Percentiles rank a stretch among this genome's conserved stretches.
Evolutionary conservation across 1,140 invertebrate species (phyloP).

Genomic region (Sinonovacula constricta): DNA sequence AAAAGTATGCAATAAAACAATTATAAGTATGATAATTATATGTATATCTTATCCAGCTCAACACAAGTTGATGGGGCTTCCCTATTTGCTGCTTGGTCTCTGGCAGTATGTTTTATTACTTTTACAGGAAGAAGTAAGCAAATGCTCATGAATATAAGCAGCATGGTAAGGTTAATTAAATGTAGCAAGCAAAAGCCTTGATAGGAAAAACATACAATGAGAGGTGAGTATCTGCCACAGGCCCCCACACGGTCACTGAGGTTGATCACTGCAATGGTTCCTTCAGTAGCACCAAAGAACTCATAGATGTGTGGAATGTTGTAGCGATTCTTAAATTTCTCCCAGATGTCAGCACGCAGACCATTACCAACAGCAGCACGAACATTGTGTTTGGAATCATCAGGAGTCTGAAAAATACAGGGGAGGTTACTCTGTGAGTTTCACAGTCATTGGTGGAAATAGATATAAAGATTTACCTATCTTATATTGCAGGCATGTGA

Average conservation of each 20-base stretch:
- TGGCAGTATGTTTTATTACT: not conserved
- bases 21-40: too few relatives aligned
- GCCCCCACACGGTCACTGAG: constrained; percentile 57
- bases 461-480: too few relatives aligned
- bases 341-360: constrained; percentile 95
- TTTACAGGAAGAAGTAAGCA: not conserved
- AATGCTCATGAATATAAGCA: not conserved
- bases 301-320: constrained; percentile 90
- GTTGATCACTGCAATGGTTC: constrained; percentile 88
- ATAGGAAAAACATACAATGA: constrained; percentile 55
- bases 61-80: not conserved
- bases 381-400: constrained; percentile 57
- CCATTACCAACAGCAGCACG: constrained; percentile 80
- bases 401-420: constrained; percentile 53
- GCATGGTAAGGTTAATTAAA: too few relatives aligned
- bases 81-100: not conserved
- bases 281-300: constrained; percentile 98
- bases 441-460: too few relatives aligned
- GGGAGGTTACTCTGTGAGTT: not conserved
- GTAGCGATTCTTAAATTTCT: constrained; percentile 90
- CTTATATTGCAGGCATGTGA: too few relatives aligned
- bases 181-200: not conserved
- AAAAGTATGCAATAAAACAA: too few relatives aligned
- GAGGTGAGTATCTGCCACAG: constrained; percentile 60
- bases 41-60: too few relatives aligned